Percentiles rank a stretch among this genome's conserved stretches.
These are phyloP conservation scores for Cercopithecus petaurista DNA, from an alignment of 2,797 vertebrate species.

Conservation along the genomic window DNA sequence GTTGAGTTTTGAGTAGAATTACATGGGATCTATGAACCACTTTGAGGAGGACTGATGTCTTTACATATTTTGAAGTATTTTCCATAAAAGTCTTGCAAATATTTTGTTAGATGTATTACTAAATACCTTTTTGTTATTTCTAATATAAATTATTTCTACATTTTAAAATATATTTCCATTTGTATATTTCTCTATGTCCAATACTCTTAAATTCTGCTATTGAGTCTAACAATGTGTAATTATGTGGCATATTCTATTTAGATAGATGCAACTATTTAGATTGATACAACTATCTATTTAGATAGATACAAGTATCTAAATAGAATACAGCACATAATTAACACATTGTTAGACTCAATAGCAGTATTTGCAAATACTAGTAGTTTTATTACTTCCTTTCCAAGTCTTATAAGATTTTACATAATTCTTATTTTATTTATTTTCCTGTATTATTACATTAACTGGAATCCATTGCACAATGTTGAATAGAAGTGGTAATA, in stretches of 20 bases:
- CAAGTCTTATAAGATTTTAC: not conserved
- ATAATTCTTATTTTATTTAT: not conserved
- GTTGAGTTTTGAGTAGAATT: not conserved
- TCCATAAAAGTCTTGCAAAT: not conserved
- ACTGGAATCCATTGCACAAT: not conserved
- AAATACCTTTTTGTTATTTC: not conserved
- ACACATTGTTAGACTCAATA: not conserved
- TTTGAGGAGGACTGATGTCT: not conserved
- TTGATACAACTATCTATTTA: too few species aligned
- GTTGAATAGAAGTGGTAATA: not conserved
- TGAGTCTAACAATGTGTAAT: not conserved
- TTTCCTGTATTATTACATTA: not conserved
- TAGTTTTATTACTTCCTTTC: not conserved
- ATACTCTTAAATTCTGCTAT: not conserved
- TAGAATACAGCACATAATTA: not conserved
- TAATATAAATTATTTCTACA: not conserved
- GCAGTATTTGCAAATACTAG: not conserved
- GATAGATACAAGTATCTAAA: not conserved
- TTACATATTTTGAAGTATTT: not conserved
- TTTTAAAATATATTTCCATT: not conserved
- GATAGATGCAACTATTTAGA: not conserved
- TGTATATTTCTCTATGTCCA: not conserved
- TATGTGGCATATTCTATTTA: not conserved
- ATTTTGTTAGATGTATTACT: not conserved
- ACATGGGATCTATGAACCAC: not conserved